Percentiles rank a stretch among this genome's conserved stretches.
phyloP scores from a whole-genome alignment of 2,113 vertebrate genomes.

The Cyprinodon tularosa region DNA sequence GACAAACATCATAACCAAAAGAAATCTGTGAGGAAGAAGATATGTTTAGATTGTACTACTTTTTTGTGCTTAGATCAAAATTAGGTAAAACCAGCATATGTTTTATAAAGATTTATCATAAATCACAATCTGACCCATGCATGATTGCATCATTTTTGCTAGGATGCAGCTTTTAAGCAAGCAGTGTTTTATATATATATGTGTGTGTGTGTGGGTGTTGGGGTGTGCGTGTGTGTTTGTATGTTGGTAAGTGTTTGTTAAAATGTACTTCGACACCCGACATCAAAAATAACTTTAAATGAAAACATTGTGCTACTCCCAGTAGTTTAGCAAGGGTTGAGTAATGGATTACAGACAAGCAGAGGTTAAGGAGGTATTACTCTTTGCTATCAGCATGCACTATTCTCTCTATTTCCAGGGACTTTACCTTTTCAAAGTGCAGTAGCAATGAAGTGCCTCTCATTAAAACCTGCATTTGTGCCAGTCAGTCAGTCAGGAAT shows the following conservation, averaged over 20 bases:
- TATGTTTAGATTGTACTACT: neutral
- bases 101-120: neutral
- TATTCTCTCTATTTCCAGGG: slow-evolving; percentile 60
- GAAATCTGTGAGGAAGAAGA: neutral
- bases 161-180: no score
- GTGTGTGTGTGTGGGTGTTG: no score
- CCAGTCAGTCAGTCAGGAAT: slow-evolving; percentile 65
- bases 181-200: no score
- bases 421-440: slow-evolving; percentile 61
- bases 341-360: slow-evolving; percentile 40
- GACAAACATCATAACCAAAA: neutral
- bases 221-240: no score
- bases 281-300: neutral
- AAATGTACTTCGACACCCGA: neutral
- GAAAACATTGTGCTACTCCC: slow-evolving; percentile 19
- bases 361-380: slow-evolving; percentile 25
- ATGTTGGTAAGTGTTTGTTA: neutral
- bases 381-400: slow-evolving; percentile 37
- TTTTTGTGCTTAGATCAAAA: neutral
- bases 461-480: slow-evolving; percentile 72
- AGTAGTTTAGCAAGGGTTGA: slow-evolving; percentile 18
- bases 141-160: neutral
- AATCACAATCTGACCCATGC: neutral
- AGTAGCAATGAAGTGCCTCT: slow-evolving; percentile 69
- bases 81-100: neutral